Percentiles rank a stretch among this genome's conserved stretches.
Conservation (phyloP, 2,888 invertebrate genomes). For the Drosophila suboccidentalis region DNA sequence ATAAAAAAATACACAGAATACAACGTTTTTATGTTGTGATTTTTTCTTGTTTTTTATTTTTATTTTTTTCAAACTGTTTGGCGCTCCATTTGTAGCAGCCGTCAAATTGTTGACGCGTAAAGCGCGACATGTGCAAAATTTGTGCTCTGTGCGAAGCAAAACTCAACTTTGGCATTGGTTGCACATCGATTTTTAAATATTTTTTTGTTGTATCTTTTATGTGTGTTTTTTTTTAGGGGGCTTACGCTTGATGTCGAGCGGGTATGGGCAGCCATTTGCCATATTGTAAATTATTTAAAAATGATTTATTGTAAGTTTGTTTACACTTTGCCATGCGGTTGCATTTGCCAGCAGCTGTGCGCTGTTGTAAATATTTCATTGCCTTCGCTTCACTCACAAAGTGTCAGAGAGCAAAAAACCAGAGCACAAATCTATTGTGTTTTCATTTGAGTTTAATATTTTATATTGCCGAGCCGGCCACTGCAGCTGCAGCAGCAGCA, state of each 20-base stretch:
- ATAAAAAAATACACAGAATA: constrained; percentile 6
- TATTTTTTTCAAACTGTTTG: constrained; percentile 22
- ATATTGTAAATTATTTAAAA: constrained; percentile 76
- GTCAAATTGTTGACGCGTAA: constrained; percentile 62
- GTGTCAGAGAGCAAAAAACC: constrained; percentile 31
- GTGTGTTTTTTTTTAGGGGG: not conserved
- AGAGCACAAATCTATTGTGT: constrained; percentile 70
- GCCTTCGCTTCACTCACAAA: constrained; percentile 26
- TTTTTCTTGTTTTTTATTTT: constrained; percentile 10
- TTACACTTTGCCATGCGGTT: constrained; percentile 76
- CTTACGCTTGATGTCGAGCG: not conserved
- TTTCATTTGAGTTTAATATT: constrained; percentile 76
- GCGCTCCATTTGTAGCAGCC: constrained; percentile 52
- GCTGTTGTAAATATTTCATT: constrained; percentile 63
- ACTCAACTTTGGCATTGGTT: constrained; percentile 39
- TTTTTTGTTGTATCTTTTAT: not conserved
- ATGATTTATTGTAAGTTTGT: constrained; percentile 77
- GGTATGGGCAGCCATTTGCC: constrained; percentile 29
- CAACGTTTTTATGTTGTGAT: not conserved
- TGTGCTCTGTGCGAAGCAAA: constrained; percentile 16
- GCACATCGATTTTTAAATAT: constrained; percentile 45
- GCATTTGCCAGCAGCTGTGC: constrained; percentile 61
- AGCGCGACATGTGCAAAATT: constrained; percentile 55
- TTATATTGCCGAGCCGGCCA: constrained; percentile 43
- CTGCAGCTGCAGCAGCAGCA: constrained; percentile 21